A percentile compares a stretch with the other conserved stretches of the same genome.
These are phyloP conservation scores for Strix occidentalis DNA, from an alignment of 2,797 vertebrate genomes.

Conservation along the genomic window DNA sequence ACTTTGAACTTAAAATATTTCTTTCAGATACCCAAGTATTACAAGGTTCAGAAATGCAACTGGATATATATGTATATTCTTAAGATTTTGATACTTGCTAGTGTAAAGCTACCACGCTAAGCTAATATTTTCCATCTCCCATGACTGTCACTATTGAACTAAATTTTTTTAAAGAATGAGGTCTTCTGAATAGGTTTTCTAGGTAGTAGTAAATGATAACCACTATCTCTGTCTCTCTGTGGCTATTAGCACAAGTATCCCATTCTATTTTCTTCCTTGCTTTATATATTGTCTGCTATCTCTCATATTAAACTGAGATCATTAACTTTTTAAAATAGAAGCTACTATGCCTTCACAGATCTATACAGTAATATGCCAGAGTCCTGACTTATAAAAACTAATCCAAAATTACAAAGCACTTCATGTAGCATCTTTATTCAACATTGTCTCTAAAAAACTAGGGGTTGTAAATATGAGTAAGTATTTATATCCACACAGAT, in stretches of 20 bases:
- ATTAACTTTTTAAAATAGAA: background rate
- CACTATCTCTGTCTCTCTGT: background rate
- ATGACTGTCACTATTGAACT: background rate
- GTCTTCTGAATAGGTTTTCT: background rate
- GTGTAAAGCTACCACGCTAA: background rate
- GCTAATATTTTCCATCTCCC: background rate
- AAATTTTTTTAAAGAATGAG: background rate
- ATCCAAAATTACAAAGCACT: background rate
- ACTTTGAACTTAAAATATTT: too few species aligned
- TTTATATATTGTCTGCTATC: background rate
- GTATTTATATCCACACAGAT: background rate
- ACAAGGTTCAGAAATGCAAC: too few species aligned
- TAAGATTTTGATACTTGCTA: background rate
- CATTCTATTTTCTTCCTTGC: background rate
- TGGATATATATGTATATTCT: too few species aligned
- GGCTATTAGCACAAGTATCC: background rate
- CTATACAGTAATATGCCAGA: background rate
- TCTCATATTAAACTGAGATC: background rate
- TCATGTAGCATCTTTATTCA: background rate
- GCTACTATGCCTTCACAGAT: background rate
- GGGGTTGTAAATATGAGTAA: background rate
- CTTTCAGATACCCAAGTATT: too few species aligned
- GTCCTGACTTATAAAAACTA: background rate
- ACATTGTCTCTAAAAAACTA: background rate
- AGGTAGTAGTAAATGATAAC: background rate